Percentiles rank a stretch among this genome's conserved stretches.
phyloP scores from a whole-genome alignment of 2,888 invertebrate genomes.

The Unio delphinus region DNA sequence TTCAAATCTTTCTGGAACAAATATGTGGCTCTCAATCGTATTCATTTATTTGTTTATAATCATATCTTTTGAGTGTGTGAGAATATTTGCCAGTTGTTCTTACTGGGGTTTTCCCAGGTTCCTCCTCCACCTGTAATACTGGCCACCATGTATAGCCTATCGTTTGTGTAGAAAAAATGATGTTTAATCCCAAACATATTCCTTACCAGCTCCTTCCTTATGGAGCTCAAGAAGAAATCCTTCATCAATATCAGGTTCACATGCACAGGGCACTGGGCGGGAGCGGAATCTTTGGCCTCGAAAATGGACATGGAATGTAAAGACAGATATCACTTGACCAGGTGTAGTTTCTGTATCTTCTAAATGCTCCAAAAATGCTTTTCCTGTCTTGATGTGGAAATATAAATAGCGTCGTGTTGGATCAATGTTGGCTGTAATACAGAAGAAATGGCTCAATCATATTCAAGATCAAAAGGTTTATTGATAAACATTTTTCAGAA shows the following conservation, averaged over 20 bases:
- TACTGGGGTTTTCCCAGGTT: too few relatives aligned
- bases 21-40: too few relatives aligned
- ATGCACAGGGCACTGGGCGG: slow-evolving; percentile 66
- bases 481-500: too few relatives aligned
- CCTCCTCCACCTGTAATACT: too few relatives aligned
- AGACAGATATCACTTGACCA: slow-evolving; percentile 59
- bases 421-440: slow-evolving; percentile 64
- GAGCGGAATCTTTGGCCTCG: slow-evolving; percentile 69
- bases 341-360: slow-evolving; percentile 58
- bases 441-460: not conserved
- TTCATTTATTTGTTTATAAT: too few relatives aligned
- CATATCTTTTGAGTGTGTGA: too few relatives aligned
- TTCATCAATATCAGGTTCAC: slow-evolving; percentile 69
- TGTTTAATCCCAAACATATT: not conserved
- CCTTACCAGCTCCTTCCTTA: slow-evolving; percentile 60
- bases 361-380: slow-evolving; percentile 69
- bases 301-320: slow-evolving; percentile 68
- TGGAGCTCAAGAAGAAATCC: slow-evolving; percentile 69
- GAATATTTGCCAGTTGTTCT: too few relatives aligned
- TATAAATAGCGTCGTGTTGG: slow-evolving; percentile 67
- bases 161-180: too few relatives aligned
- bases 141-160: too few relatives aligned
- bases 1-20: too few relatives aligned
- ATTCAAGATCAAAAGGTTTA: too few relatives aligned
- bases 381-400: slow-evolving; percentile 65